phyloP scores from a whole-genome alignment of 2,888 invertebrate species.

The Ariolimax columbianus region DNA sequence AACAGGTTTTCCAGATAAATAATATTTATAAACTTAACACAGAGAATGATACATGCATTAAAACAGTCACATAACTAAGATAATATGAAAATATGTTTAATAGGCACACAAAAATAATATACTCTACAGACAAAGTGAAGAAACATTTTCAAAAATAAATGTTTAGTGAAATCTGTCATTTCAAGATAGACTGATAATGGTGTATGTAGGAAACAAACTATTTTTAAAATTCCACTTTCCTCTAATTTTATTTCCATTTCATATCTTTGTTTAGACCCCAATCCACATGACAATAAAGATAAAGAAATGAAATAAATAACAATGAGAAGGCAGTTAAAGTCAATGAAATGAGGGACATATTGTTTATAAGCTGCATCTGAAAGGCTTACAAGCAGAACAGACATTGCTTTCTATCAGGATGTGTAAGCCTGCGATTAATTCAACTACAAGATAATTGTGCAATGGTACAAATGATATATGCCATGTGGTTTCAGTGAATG shows the following conservation, averaged over 20 bases:
- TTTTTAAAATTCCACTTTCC: background rate
- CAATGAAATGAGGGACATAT: background rate
- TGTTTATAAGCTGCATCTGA: background rate
- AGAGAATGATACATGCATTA: background rate
- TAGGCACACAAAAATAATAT: background rate
- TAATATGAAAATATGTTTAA: too few relatives aligned
- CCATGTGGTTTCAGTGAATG: too few relatives aligned
- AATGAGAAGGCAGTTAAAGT: background rate
- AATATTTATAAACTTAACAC: background rate
- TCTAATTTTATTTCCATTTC: background rate
- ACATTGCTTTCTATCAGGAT: background rate
- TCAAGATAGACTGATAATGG: background rate
- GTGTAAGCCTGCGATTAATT: background rate
- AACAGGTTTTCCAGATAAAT: background rate
- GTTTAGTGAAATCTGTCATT: background rate
- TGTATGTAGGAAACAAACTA: background rate
- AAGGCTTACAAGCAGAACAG: background rate
- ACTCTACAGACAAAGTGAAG: background rate
- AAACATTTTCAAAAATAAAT: background rate
- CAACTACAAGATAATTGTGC: background rate
- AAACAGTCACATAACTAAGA: background rate
- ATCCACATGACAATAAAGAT: background rate
- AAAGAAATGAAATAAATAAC: background rate
- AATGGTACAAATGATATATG: too few relatives aligned
- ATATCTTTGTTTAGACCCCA: background rate